Percentiles rank a stretch among this genome's conserved stretches.
Evolutionary conservation across 2,888 invertebrate species (phyloP).

Genomic region (Cephus pygmeus): DNA sequence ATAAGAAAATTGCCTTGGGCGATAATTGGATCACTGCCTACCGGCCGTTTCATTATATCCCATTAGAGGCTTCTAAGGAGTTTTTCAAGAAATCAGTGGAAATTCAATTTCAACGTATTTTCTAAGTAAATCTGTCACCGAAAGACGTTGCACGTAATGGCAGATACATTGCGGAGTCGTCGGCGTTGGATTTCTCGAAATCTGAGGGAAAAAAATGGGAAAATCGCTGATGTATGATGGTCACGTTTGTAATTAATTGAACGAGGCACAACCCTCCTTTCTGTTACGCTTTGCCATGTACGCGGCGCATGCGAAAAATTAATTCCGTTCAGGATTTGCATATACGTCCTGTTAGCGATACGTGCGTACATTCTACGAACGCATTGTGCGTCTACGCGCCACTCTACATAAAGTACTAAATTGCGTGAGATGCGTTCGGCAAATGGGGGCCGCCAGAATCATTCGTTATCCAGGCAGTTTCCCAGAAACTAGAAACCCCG

Average conservation of each 20-base stretch:
- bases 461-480: constrained; percentile 1
- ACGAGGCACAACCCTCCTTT: constrained; percentile 35
- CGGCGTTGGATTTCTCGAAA: not conserved
- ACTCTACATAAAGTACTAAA: constrained; percentile 6
- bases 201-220: not conserved
- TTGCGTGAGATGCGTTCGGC: constrained; percentile 9
- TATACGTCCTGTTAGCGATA: constrained; percentile 31
- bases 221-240: constrained; percentile 40
- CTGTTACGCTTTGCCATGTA: constrained; percentile 34
- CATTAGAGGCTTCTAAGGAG: not conserved
- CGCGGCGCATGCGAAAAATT: constrained; percentile 40
- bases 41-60: not conserved
- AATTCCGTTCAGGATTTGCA: constrained; percentile 39
- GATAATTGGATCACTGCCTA: not conserved
- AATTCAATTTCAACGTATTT: not conserved
- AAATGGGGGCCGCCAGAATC: constrained; percentile 2
- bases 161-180: not conserved
- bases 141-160: not conserved
- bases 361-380: constrained; percentile 18
- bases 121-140: not conserved
- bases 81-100: not conserved
- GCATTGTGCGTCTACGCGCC: not conserved
- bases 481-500: constrained; percentile 6
- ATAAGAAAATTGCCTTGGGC: not conserved
- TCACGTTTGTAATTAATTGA: constrained; percentile 49